Evolutionary conservation across 2,888 invertebrate genomes (phyloP), one percentile per base, ranked within the genome.

Genomic region (Parnassius mnemosyne): DNA sequence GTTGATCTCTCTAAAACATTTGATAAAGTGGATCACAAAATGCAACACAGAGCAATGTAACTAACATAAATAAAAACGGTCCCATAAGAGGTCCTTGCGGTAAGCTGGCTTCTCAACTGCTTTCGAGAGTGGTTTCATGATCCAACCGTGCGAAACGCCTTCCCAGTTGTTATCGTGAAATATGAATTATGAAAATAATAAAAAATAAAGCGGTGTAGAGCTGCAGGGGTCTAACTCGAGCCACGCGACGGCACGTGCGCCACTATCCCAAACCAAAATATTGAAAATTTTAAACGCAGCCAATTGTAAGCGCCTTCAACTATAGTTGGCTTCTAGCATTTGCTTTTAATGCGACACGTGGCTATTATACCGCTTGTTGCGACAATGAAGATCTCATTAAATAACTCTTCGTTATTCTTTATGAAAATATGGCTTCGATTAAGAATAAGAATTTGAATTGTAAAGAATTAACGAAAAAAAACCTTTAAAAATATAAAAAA

Each of bases 161-260:
- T 85, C 89, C 79, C 85, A 79, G 84, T 87, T 89, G 87, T 88
- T 89, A 87, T 89, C 87, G 88, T 89, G 88, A 88, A 89, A 87
- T 84, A 84, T 90, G 89, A 91, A 90, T 89, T 89, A 89, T 89
- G 89, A 89, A 91, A 89, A 90, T 90, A 89, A 89, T 91, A 90
- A 90, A 90, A 90, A 90, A 85, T 88, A 84, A 83, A 86, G 76
- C 81, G 83, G 74, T 66, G 67, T 67, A 71, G 73, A 76, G 74
- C 82, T 69, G 79, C 79, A 80, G 89, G 87, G 86, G 88, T 76
- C 79, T 88, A 87, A 89, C 81, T 73, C 82, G 80, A 50, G 83
- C 71, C 91, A 89, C 90, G 91, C 83, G 90, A 75, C 84, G 81
- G 77, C 89, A 86, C 90, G 89, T 88, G 90, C 83, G 69, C 50